Evolutionary conservation across 2,113 vertebrate species (phyloP).

Genomic region (Lasiurus cinereus): DNA sequence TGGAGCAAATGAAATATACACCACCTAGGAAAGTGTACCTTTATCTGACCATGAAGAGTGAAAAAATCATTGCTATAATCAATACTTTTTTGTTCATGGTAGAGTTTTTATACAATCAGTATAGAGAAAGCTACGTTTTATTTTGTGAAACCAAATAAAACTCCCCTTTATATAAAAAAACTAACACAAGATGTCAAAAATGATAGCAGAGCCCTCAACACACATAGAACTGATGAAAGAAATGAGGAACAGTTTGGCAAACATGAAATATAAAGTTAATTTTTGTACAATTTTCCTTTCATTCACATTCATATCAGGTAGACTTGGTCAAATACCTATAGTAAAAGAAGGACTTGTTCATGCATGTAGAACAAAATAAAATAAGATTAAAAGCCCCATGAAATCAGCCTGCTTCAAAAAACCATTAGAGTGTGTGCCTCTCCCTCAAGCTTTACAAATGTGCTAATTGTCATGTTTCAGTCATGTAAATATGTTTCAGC

Average conservation of each 20-base stretch:
- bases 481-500: constrained; percentile 83
- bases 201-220: background rate
- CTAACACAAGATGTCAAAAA: constrained; percentile 57
- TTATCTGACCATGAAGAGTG: background rate
- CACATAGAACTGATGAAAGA: constrained; percentile 22
- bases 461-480: constrained; percentile 85
- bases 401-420: constrained; percentile 87
- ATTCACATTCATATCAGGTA: constrained; percentile 80
- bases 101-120: constrained; percentile 45
- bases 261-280: constrained; percentile 76
- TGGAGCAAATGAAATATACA: background rate
- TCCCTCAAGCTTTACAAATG: constrained; percentile 86
- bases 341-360: constrained; percentile 84
- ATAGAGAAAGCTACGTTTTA: constrained; percentile 61
- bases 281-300: constrained; percentile 73
- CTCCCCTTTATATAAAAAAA: constrained; percentile 65
- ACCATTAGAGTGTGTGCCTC: constrained; percentile 86
- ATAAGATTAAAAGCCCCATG: constrained; percentile 78
- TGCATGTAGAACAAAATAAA: constrained; percentile 83
- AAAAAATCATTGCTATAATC: background rate
- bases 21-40: background rate
- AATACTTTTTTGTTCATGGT: constrained; percentile 48
- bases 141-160: constrained; percentile 44
- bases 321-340: constrained; percentile 83
- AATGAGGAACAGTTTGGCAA: constrained; percentile 33